Conservation (phyloP, 2,113 vertebrate genomes). For the Aleadryas rufinucha region DNA sequence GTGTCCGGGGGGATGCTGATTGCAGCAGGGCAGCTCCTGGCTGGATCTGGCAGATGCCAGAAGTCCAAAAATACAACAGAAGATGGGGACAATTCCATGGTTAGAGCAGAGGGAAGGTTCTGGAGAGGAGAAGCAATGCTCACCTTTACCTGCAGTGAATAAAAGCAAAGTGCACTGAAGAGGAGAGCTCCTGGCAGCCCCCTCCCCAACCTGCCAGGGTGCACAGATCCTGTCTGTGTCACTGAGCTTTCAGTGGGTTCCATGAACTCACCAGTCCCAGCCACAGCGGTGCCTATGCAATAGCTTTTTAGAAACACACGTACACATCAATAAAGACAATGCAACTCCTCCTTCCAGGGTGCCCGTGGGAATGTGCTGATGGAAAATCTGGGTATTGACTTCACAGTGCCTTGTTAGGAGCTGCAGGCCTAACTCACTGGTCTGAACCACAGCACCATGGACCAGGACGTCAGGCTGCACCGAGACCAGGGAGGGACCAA, state of each 20-base stretch:
- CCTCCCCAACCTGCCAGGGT: accelerated
- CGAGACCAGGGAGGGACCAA: not conserved
- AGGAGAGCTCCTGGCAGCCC: not conserved
- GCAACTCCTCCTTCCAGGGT: not conserved
- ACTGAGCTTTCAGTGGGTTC: not conserved
- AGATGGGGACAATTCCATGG: not conserved
- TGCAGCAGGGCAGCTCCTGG: conserved; percentile 3
- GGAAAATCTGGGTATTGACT: not conserved
- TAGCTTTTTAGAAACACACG: not conserved
- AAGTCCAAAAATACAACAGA: not conserved
- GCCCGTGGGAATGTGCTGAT: not conserved
- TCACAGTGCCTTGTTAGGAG: accelerated
- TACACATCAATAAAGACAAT: not conserved
- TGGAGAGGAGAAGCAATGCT: not conserved
- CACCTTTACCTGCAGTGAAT: not conserved
- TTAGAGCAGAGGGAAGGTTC: not conserved
- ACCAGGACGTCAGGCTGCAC: not conserved
- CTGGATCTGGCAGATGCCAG: not conserved
- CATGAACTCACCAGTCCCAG: not conserved
- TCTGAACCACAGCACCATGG: accelerated
- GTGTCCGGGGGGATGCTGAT: not conserved
- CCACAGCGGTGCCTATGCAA: not conserved
- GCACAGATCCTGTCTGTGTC: not conserved
- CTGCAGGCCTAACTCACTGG: not conserved
- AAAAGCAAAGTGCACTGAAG: not conserved